Percentiles rank a stretch among this genome's conserved stretches.
Evolutionary conservation across 2,797 vertebrate species (phyloP).

Genomic region (Malacoctenus gilli): DNA sequence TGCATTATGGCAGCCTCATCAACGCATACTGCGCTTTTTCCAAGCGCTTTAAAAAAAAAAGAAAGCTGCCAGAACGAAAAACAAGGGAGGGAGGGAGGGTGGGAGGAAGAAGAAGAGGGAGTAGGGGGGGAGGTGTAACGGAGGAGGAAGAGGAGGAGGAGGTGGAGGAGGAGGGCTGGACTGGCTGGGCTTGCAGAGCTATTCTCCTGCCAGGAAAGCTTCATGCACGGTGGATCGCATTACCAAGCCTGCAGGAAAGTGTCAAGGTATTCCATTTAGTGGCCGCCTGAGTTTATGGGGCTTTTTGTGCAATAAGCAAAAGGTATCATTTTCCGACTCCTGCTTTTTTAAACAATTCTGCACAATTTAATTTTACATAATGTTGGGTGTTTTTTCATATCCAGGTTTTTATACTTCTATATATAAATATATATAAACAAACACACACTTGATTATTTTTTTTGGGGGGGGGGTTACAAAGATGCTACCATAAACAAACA

Average conservation of each 20-base stretch:
- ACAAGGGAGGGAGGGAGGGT: conserved; percentile 56
- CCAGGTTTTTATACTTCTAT: too few species aligned
- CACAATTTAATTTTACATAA: too few species aligned
- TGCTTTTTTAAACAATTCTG: neutral
- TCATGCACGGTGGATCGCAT: conserved; percentile 70
- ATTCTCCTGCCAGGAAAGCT: conserved; percentile 65
- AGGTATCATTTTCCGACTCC: neutral
- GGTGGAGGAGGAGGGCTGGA: conserved; percentile 34
- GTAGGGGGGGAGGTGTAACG: too few species aligned
- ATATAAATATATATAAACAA: too few species aligned
- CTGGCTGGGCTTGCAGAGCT: conserved; percentile 41
- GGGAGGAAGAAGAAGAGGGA: conserved; percentile 43
- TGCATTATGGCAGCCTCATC: conserved; percentile 70
- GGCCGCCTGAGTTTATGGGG: neutral
- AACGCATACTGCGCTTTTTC: conserved; percentile 72
- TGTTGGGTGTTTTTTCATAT: too few species aligned
- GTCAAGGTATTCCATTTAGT: conserved; percentile 38
- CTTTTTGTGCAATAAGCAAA: conserved; percentile 5
- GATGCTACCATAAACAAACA: neutral
- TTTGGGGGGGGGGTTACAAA: too few species aligned
- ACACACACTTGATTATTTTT: too few species aligned
- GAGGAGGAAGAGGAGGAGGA: conserved; percentile 15
- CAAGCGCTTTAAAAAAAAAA: too few species aligned
- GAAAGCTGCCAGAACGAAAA: conserved; percentile 69
- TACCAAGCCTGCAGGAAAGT: conserved; percentile 63